A percentile compares a stretch with the other conserved stretches of the same genome.
These are phyloP conservation scores for Drosophila lacertosa DNA, from an alignment of 1,140 invertebrate genomes.

Conservation along the genomic window DNA sequence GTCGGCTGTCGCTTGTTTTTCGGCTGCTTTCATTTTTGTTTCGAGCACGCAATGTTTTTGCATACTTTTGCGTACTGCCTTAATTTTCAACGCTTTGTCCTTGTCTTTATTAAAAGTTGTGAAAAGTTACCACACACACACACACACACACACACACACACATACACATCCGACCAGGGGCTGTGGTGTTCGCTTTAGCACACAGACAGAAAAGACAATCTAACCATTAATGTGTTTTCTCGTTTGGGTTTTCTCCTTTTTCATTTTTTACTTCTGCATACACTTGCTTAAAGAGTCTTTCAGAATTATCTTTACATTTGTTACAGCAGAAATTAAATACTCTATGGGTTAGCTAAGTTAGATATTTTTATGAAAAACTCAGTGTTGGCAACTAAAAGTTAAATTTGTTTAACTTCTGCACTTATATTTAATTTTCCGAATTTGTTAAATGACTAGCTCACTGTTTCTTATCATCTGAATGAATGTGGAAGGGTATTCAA, in stretches of 20 bases:
- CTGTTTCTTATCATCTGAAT: no score
- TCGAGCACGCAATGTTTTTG: slow-evolving; percentile 64
- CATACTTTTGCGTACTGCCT: slow-evolving; percentile 62
- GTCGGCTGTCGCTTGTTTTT: slow-evolving; percentile 37
- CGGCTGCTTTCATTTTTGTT: slow-evolving; percentile 69
- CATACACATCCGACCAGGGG: no score
- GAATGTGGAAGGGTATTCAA: background rate
- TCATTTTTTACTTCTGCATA: background rate
- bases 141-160: slow-evolving; percentile 14
- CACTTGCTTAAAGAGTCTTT: background rate
- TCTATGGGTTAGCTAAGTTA: no score
- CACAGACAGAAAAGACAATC: slow-evolving; percentile 19
- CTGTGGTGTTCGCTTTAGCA: background rate
- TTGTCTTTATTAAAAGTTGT: slow-evolving; percentile 78
- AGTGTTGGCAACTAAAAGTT: no score
- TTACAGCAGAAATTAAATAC: no score
- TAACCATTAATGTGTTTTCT: slow-evolving; percentile 69
- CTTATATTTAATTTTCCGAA: no score
- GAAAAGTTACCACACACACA: slow-evolving; percentile 36
- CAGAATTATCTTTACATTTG: background rate
- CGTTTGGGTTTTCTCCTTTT: slow-evolving; percentile 20
- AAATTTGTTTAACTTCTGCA: no score
- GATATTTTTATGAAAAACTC: no score
- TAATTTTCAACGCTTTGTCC: slow-evolving; percentile 69
- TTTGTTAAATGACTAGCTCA: no score